Conservation (phyloP, 2,888 invertebrate species). For the Cantharis rustica region DNA sequence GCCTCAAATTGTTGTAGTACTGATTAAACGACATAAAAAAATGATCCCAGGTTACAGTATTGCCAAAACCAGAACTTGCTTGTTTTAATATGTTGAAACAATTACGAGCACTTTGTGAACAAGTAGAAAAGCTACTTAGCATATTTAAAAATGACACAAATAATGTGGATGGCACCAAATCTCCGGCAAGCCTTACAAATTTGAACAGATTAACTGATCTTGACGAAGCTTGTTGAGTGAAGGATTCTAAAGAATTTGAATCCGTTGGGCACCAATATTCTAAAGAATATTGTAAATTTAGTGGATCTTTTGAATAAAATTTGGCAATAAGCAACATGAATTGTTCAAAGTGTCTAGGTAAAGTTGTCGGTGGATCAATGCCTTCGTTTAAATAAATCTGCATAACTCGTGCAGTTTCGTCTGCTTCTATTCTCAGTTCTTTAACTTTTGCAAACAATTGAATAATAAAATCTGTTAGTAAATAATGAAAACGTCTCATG, state of each 20-base stretch:
- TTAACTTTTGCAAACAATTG: slow-evolving; percentile 91
- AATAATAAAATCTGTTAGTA: slow-evolving; percentile 90
- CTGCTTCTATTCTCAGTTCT: slow-evolving; percentile 80
- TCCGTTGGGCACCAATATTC: slow-evolving; percentile 83
- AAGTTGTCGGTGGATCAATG: slow-evolving; percentile 73
- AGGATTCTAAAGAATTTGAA: slow-evolving; percentile 51
- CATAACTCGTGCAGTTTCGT: slow-evolving; percentile 84
- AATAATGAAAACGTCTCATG: slow-evolving; percentile 77
- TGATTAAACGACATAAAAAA: slow-evolving; percentile 79
- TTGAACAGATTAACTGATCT: slow-evolving; percentile 84
- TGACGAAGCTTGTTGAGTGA: slow-evolving; percentile 58
- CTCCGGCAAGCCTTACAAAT: slow-evolving; percentile 87
- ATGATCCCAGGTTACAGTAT: slow-evolving; percentile 80
- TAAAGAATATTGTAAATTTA: slow-evolving; percentile 69
- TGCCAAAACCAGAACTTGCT: slow-evolving; percentile 60
- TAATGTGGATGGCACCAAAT: slow-evolving; percentile 79
- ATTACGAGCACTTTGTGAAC: slow-evolving; percentile 75
- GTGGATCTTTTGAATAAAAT: slow-evolving; percentile 77
- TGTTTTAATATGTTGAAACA: slow-evolving; percentile 79
- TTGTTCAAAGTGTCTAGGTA: slow-evolving; percentile 82
- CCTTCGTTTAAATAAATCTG: slow-evolving; percentile 78
- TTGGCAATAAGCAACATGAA: slow-evolving; percentile 78
- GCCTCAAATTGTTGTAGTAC: slow-evolving; percentile 73
- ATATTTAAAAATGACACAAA: slow-evolving; percentile 88
- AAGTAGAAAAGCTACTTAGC: slow-evolving; percentile 80